These are phyloP conservation scores for Rhopalosiphum maidis DNA, from an alignment of 1,140 invertebrate species.

Conservation along the genomic window DNA sequence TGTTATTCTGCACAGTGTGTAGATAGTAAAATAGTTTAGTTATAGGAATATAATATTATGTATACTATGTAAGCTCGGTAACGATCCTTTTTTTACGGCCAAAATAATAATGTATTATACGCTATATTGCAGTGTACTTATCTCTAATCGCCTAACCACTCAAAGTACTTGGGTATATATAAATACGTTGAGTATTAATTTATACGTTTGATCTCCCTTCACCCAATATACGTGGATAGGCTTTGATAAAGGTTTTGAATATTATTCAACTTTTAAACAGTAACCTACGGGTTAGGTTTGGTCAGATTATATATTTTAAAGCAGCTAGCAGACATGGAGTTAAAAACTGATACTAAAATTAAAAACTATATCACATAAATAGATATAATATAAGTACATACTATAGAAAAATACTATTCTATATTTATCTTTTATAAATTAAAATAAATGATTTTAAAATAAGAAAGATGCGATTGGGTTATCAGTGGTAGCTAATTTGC, in stretches of 20 bases:
- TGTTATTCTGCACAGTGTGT: not conserved
- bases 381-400: too few species aligned
- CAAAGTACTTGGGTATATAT: not conserved
- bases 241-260: not conserved
- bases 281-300: not conserved
- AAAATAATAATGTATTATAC: not conserved
- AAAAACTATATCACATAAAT: too few species aligned
- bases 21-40: conserved; percentile 11
- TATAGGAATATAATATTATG: not conserved
- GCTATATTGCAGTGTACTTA: not conserved
- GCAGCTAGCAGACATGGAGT: too few species aligned
- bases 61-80: not conserved
- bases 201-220: not conserved
- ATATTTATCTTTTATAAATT: too few species aligned
- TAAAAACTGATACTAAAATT: too few species aligned
- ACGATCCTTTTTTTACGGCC: not conserved
- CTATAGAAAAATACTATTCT: too few species aligned
- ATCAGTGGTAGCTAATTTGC: too few species aligned
- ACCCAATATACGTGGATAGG: not conserved
- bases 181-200: not conserved
- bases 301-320: not conserved
- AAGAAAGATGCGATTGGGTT: too few species aligned
- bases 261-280: not conserved
- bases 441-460: too few species aligned
- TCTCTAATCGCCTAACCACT: not conserved